A percentile compares a stretch with the other conserved stretches of the same genome.
phyloP scores from a whole-genome alignment of 2,888 invertebrate genomes.

The Drosophila hamatofila region DNA sequence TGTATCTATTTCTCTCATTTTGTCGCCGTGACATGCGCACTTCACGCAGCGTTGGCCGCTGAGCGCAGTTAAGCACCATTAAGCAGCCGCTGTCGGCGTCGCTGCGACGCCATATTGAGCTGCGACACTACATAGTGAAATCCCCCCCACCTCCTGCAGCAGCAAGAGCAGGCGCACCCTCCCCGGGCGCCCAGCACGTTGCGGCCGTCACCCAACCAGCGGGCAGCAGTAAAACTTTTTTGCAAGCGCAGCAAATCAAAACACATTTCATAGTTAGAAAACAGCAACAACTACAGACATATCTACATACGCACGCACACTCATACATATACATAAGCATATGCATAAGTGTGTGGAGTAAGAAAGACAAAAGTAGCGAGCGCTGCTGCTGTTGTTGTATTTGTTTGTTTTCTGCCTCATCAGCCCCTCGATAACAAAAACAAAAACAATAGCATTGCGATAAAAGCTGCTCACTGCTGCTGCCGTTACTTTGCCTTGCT shows the following conservation, averaged over 20 bases:
- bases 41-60: slow-evolving; percentile 68
- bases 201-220: slow-evolving; percentile 67
- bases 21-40: slow-evolving; percentile 69
- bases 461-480: slow-evolving; percentile 43
- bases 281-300: slow-evolving; percentile 23
- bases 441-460: slow-evolving; percentile 43
- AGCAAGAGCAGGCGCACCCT: neutral
- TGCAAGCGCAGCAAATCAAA: slow-evolving; percentile 80
- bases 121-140: neutral
- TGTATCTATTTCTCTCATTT: slow-evolving; percentile 34
- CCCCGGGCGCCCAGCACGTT: slow-evolving; percentile 17
- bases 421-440: slow-evolving; percentile 50
- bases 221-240: slow-evolving; percentile 72
- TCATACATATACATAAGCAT: slow-evolving; percentile 4
- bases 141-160: neutral
- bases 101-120: slow-evolving; percentile 74
- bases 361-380: slow-evolving; percentile 55
- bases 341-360: slow-evolving; percentile 30
- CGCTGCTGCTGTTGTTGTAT: slow-evolving; percentile 22
- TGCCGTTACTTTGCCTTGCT: slow-evolving; percentile 34
- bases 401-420: slow-evolving; percentile 56
- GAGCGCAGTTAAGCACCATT: slow-evolving; percentile 73
- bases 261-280: slow-evolving; percentile 74
- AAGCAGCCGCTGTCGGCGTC: slow-evolving; percentile 53
- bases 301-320: slow-evolving; percentile 25